Evolutionary conservation across 2,797 vertebrate species (phyloP).

Genomic region (Varecia variegata): DNA sequence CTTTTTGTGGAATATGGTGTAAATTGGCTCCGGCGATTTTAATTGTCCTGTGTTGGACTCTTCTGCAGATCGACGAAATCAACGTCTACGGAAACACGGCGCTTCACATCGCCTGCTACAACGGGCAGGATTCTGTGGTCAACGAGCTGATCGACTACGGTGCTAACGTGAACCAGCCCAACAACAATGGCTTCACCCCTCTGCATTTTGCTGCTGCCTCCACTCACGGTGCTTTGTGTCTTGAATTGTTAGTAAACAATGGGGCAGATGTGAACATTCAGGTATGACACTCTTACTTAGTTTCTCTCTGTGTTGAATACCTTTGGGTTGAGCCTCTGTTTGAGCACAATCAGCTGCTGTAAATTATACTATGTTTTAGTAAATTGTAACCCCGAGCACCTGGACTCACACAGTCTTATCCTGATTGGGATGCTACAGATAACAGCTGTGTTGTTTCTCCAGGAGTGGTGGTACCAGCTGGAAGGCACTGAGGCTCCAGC

Average conservation of each 20-base stretch:
- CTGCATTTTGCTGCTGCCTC: constrained; percentile 97
- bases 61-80: constrained; percentile 93
- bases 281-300: constrained; percentile 81
- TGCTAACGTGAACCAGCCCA: constrained; percentile 96
- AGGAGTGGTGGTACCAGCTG: background rate
- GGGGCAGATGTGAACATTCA: constrained; percentile 97
- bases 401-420: background rate
- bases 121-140: constrained; percentile 95
- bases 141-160: constrained; percentile 97
- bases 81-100: constrained; percentile 97
- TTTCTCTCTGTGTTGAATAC: background rate
- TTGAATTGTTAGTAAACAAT: constrained; percentile 96
- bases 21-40: constrained; percentile 51
- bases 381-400: background rate
- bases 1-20: constrained; percentile 31
- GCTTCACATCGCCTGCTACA: constrained; percentile 96
- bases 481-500: background rate
- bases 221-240: constrained; percentile 94
- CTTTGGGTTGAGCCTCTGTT: background rate
- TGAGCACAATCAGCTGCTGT: background rate
- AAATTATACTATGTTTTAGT: background rate
- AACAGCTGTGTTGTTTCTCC: background rate
- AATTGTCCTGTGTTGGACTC: background rate
- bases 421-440: background rate
- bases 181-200: constrained; percentile 97